A percentile compares a stretch with the other conserved stretches of the same genome.
Conservation (phyloP, 53 echinoderm and acorn worm species). For the Temnopleurus reevesii region DNA sequence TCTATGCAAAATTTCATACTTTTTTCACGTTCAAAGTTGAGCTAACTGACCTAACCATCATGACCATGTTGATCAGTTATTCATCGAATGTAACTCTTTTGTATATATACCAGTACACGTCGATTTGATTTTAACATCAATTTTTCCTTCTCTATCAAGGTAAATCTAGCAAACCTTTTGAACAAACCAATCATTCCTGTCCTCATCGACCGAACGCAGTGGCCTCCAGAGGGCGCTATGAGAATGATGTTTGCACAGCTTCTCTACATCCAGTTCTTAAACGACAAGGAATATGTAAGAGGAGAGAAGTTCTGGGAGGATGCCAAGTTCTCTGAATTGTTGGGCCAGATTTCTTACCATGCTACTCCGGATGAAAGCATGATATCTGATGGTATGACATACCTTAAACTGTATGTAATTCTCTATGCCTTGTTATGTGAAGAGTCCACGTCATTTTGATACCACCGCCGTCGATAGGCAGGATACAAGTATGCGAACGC, state of each 20-base stretch:
- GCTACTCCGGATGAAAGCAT: conserved; percentile 52
- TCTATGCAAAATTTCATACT: no score
- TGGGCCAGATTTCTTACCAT: conserved; percentile 62
- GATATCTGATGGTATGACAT: conserved; percentile 35
- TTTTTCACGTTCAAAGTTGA: no score
- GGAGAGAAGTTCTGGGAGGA: conserved; percentile 73
- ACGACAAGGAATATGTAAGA: conserved; percentile 57
- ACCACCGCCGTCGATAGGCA: no score
- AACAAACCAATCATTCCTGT: conserved; percentile 76
- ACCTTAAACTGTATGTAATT: no score
- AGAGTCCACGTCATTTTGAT: no score
- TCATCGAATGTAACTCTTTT: no score
- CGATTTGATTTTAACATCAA: background rate
- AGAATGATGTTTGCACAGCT: conserved; percentile 68
- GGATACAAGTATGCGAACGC: no score
- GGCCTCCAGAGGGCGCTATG: conserved; percentile 77
- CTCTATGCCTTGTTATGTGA: no score
- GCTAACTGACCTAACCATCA: no score
- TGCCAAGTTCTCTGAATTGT: conserved; percentile 56
- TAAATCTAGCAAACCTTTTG: conserved; percentile 67
- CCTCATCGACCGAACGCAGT: conserved; percentile 59
- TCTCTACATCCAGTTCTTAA: conserved; percentile 71
- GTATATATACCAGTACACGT: no score
- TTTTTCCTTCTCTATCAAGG: conserved; percentile 22
- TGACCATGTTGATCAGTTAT: no score